These are phyloP conservation scores for Epizoanthus stellaris DNA, from an alignment of 92 coral and sea anemone species.

Conservation along the genomic window DNA sequence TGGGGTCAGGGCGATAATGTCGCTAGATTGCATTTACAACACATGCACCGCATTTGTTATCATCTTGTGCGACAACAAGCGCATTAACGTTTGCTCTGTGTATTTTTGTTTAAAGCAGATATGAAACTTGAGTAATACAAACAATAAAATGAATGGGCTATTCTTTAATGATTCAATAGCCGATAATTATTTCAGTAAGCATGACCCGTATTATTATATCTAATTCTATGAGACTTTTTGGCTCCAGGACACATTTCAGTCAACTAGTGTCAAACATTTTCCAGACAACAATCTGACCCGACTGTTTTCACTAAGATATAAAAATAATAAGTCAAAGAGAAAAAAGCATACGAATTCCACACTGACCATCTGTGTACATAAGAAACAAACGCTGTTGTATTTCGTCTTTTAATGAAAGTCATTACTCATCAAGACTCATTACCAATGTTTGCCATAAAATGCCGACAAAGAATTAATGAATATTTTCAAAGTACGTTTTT, in stretches of 20 bases:
- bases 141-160: background rate
- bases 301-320: background rate
- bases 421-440: slow-evolving; percentile 4
- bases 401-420: slow-evolving; percentile 6
- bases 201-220: background rate
- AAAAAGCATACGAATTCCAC: background rate
- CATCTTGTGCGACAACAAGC: too few relatives aligned
- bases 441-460: background rate
- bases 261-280: background rate
- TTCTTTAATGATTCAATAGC: background rate
- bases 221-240: background rate
- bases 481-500: background rate
- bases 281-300: background rate
- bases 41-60: background rate
- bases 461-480: slow-evolving; percentile 10
- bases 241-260: background rate
- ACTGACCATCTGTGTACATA: background rate
- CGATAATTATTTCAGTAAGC: background rate
- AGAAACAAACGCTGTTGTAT: slow-evolving; percentile 6
- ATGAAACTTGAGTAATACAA: background rate
- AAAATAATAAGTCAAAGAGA: background rate
- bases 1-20: background rate
- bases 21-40: too few relatives aligned
- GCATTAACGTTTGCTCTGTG: background rate
- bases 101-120: background rate